These are phyloP conservation scores for Andrena bicolor DNA, from an alignment of 2,888 invertebrate species.

Conservation along the genomic window DNA sequence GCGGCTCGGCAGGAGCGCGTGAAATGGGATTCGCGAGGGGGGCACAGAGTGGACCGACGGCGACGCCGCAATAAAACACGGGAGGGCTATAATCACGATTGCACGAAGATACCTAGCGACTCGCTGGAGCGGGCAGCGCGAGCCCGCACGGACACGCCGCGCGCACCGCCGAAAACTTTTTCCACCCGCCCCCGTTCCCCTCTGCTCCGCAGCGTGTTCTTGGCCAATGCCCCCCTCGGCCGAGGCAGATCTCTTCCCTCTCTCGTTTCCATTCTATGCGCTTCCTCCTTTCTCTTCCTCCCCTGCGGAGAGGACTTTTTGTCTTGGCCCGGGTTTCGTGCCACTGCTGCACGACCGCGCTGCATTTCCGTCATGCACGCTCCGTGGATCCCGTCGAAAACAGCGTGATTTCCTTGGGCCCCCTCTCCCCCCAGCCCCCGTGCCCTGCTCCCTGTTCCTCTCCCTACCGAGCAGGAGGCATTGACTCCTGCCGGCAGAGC, in stretches of 20 bases:
- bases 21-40: slow-evolving; percentile 54
- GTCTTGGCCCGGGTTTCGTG: slow-evolving; percentile 61
- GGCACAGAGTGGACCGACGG: slow-evolving; percentile 52
- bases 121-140: slow-evolving; percentile 51
- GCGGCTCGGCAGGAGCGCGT: slow-evolving; percentile 42
- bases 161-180: slow-evolving; percentile 49
- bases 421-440: slow-evolving; percentile 18
- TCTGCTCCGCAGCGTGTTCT: slow-evolving; percentile 27
- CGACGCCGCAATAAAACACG: slow-evolving; percentile 80
- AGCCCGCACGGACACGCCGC: slow-evolving; percentile 20
- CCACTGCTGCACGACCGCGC: slow-evolving; percentile 65
- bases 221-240: slow-evolving; percentile 36
- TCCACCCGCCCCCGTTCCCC: slow-evolving; percentile 50
- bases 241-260: slow-evolving; percentile 49
- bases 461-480: slow-evolving; percentile 42
- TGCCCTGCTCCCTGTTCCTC: neutral
- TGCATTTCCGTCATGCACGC: slow-evolving; percentile 74
- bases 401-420: slow-evolving; percentile 67
- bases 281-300: slow-evolving; percentile 48
- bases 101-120: slow-evolving; percentile 68
- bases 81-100: slow-evolving; percentile 81
- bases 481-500: slow-evolving; percentile 57
- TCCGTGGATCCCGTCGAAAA: slow-evolving; percentile 70
- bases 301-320: slow-evolving; percentile 61
- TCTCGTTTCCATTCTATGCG: slow-evolving; percentile 49